phyloP scores from a whole-genome alignment of 2,797 vertebrate species.

The Paramormyrops hopkinsi region DNA sequence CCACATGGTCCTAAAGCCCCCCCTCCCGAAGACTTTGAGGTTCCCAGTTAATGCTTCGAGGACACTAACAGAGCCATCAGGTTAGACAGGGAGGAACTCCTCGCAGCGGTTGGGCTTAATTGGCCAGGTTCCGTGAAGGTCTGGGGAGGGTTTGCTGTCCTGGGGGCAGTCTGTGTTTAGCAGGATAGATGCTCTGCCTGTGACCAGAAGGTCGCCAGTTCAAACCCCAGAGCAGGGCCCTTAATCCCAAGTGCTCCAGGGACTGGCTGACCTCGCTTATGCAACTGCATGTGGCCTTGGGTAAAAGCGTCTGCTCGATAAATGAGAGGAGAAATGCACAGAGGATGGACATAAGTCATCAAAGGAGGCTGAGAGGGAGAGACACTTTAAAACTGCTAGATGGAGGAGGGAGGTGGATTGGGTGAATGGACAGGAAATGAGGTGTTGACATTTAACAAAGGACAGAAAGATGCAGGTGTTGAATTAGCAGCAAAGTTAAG shows the following conservation, averaged over 20 bases:
- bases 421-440: neutral
- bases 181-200: neutral
- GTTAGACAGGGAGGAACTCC: neutral
- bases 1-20: neutral
- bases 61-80: neutral
- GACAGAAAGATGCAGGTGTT: neutral
- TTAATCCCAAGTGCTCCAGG: neutral
- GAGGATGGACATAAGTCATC: neutral
- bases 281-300: neutral
- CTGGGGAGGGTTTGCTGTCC: neutral
- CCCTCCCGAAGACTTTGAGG: neutral
- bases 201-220: neutral
- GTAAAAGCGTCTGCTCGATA: neutral
- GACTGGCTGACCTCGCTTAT: neutral
- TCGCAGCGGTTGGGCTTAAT: neutral
- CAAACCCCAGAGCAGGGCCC: neutral
- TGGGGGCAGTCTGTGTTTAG: neutral
- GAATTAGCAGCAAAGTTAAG: neutral
- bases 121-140: neutral
- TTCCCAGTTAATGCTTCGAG: neutral
- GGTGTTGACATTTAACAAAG: neutral
- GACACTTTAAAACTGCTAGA: neutral
- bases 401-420: neutral
- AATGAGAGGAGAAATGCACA: neutral
- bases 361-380: neutral